phyloP scores from a whole-genome alignment of 2,113 vertebrate species.

The Ranitomeya variabilis region DNA sequence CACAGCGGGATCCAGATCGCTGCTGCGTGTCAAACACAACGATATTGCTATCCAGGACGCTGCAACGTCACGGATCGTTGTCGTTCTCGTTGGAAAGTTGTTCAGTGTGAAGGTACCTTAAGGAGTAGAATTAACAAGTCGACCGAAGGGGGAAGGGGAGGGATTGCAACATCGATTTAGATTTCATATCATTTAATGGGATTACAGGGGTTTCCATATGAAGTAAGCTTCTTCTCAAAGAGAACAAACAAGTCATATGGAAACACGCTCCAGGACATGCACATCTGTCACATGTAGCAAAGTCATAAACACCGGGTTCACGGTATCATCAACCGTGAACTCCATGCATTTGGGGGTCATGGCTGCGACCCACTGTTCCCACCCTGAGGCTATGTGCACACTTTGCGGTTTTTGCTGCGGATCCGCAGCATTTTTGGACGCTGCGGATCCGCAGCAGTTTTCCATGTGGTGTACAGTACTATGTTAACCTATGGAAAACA shows the following conservation, averaged over 20 bases:
- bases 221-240: neutral
- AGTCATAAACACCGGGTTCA: neutral
- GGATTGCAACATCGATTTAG: neutral
- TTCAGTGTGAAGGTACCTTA: too few species aligned
- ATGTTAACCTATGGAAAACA: too few species aligned
- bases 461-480: too few species aligned
- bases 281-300: neutral
- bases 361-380: neutral
- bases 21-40: too few species aligned
- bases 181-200: neutral
- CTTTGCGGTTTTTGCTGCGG: too few species aligned
- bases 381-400: too few species aligned
- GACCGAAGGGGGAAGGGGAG: neutral
- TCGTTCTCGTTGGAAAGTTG: too few species aligned
- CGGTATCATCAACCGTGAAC: neutral
- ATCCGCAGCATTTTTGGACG: too few species aligned
- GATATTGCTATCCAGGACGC: too few species aligned
- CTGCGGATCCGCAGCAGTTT: too few species aligned
- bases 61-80: too few species aligned
- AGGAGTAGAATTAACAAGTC: neutral
- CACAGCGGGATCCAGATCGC: too few species aligned
- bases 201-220: neutral
- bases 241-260: neutral
- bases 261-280: neutral
- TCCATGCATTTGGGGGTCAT: neutral